These are phyloP conservation scores for Phrynosoma platyrhinos DNA, from an alignment of 2,113 vertebrate species.

Conservation along the genomic window DNA sequence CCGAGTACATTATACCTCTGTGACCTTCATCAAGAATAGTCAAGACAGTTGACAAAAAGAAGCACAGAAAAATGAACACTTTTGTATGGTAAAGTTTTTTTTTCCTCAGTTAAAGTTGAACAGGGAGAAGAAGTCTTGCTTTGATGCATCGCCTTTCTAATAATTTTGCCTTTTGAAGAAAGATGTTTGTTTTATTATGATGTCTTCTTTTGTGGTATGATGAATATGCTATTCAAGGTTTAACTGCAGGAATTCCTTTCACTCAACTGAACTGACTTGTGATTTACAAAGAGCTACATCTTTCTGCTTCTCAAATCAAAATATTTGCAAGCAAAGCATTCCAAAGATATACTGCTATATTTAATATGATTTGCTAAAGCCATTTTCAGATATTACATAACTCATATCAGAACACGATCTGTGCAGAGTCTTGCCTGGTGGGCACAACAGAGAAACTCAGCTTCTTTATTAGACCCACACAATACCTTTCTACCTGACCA, in stretches of 20 bases:
- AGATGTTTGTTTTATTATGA: conserved; percentile 37
- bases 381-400: conserved; percentile 26
- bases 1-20: neutral
- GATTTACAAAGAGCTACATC: conserved; percentile 45
- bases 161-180: conserved; percentile 9
- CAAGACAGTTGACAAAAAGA: neutral
- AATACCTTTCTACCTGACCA: neutral
- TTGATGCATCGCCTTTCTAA: conserved; percentile 11
- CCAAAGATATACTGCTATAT: conserved; percentile 15
- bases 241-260: conserved; percentile 41
- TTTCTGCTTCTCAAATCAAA: conserved; percentile 44
- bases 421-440: neutral
- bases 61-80: neutral
- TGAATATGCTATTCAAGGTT: conserved; percentile 51
- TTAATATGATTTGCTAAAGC: conserved; percentile 42
- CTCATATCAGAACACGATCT: conserved; percentile 1
- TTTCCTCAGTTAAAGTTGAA: neutral
- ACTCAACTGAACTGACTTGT: conserved; percentile 43
- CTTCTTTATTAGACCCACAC: conserved; percentile 25
- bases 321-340: conserved; percentile 27
- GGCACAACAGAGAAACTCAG: neutral
- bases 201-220: conserved; percentile 46
- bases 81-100: neutral
- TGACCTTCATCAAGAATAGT: neutral
- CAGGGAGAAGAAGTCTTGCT: neutral